Evolutionary conservation across 2,113 vertebrate species (phyloP), one percentile per base, ranked within the genome.

Genomic region (Petromus typicus): DNA sequence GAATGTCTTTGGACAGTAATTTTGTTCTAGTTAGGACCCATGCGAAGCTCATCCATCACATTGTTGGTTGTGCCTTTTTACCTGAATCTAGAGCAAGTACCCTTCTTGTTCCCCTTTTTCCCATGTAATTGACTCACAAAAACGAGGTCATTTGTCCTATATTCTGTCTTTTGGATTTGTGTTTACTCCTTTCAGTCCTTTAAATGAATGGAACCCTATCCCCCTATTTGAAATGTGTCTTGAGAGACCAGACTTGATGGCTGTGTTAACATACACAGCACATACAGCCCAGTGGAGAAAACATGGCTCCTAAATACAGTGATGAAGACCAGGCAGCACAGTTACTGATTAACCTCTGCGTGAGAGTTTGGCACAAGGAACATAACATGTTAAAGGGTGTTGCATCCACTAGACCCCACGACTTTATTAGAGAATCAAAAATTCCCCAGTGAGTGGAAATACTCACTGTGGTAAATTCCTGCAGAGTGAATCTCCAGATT

Each of bases 1-100:
- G 56, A 95, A 67, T 75, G 85, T 78, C 59, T 81, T 54, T 91
- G 87, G 66, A 73, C 48, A 91, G 73, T 92, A 51, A 59, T 84
- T 84, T 57, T 83, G 23, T 73, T 86, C 17, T 63, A 56, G 75
- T 90, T 59, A 37, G 81, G n/a, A 61, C 66, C 61, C 61, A n/a
- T 27, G 14, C 75, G 85, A 95, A 73, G n/a, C 75, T n/a, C 5
- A 40, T 30, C 30, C 18, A 20, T 95, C 25, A 34, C 13, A 48
- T 81, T 63, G 76, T 59, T 78, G 27, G 32, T 27, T 80, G 16
- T 66, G 10, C 89, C 18, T 88, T n/a, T n/a, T 45, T 73, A 51
- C 13, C 48, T 80, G 18, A 40, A 22, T 54, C 1, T 56, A 40
- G 61, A 67, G 61, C 71, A 51, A 66, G 45, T 7, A 67, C 45